Percentiles rank a stretch among this genome's conserved stretches.
phyloP scores from a whole-genome alignment of 2,888 invertebrate genomes.

The Drosophila sordidula region DNA sequence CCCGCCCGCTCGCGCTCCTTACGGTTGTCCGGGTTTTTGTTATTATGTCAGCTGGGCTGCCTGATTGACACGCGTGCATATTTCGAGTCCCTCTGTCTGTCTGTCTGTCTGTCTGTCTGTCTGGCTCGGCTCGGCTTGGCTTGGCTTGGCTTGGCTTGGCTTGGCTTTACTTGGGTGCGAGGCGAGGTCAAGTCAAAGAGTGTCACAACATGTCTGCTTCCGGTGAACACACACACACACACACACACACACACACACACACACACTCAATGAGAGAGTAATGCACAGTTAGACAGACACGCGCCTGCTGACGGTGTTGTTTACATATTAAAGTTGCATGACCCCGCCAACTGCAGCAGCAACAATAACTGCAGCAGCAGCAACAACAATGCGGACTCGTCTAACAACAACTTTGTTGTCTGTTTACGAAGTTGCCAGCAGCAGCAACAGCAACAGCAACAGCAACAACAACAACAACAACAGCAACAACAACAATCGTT shows the following conservation, averaged over 20 bases:
- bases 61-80: slow-evolving; percentile 78
- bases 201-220: slow-evolving; percentile 83
- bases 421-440: slow-evolving; percentile 45
- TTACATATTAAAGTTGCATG: slow-evolving; percentile 84
- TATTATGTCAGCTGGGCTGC: slow-evolving; percentile 74
- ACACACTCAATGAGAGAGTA: slow-evolving; percentile 36
- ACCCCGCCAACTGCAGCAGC: slow-evolving; percentile 69
- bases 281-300: slow-evolving; percentile 59
- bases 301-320: slow-evolving; percentile 76
- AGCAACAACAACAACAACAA: slow-evolving; percentile 27
- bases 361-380: slow-evolving; percentile 25
- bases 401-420: slow-evolving; percentile 30
- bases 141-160: slow-evolving; percentile 21
- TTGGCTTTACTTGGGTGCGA: slow-evolving; percentile 33
- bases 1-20: not conserved
- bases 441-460: slow-evolving; percentile 17
- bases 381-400: slow-evolving; percentile 16
- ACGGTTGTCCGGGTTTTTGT: slow-evolving; percentile 47
- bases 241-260: slow-evolving; percentile 19
- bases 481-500: slow-evolving; percentile 1
- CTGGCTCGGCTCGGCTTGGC: too few relatives aligned
- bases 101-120: slow-evolving; percentile 32
- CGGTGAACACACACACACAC: slow-evolving; percentile 62
- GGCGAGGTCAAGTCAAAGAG: slow-evolving; percentile 79
- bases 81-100: slow-evolving; percentile 36